A percentile compares a stretch with the other conserved stretches of the same genome.
Conservation (phyloP, 1,140 invertebrate species). For the Zaprionus gabonicus region DNA sequence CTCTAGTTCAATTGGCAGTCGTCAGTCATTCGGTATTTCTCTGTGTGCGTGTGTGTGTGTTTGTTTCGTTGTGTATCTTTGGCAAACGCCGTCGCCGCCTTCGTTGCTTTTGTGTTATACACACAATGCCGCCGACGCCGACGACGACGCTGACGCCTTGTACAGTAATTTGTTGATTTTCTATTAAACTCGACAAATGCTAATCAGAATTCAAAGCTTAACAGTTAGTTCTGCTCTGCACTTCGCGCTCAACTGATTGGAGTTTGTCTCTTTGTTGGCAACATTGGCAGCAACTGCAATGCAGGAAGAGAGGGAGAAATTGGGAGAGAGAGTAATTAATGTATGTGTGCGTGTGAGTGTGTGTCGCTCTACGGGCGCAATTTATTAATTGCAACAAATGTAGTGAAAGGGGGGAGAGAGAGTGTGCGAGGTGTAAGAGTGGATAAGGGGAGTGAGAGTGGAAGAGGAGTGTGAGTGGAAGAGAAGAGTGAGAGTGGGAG, state of each 20-base stretch:
- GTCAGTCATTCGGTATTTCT: constrained; percentile 31
- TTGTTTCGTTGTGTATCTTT: constrained; percentile 49
- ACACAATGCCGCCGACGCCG: constrained; percentile 22
- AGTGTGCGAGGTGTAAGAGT: no score
- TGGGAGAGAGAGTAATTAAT: no score
- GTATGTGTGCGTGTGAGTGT: no score
- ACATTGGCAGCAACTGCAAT: no score
- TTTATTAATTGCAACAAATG: constrained; percentile 15
- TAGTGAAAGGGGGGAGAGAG: background rate
- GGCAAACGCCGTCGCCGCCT: constrained; percentile 40
- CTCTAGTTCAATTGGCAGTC: constrained; percentile 78
- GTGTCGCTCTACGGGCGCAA: background rate
- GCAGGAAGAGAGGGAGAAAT: no score
- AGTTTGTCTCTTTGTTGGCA: no score
- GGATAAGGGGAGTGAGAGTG: background rate
- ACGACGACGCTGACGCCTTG: background rate
- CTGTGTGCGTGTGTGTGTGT: constrained; percentile 49
- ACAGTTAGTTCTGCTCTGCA: background rate
- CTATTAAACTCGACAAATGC: constrained; percentile 30
- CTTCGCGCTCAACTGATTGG: background rate
- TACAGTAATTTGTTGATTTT: constrained; percentile 28
- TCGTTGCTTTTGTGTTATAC: constrained; percentile 33
- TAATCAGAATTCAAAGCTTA: constrained; percentile 27
- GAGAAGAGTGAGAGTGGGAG: constrained; percentile 10
- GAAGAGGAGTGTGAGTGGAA: background rate